These are phyloP conservation scores for Apotomis betuletana DNA, from an alignment of 2,888 invertebrate genomes.

Conservation along the genomic window DNA sequence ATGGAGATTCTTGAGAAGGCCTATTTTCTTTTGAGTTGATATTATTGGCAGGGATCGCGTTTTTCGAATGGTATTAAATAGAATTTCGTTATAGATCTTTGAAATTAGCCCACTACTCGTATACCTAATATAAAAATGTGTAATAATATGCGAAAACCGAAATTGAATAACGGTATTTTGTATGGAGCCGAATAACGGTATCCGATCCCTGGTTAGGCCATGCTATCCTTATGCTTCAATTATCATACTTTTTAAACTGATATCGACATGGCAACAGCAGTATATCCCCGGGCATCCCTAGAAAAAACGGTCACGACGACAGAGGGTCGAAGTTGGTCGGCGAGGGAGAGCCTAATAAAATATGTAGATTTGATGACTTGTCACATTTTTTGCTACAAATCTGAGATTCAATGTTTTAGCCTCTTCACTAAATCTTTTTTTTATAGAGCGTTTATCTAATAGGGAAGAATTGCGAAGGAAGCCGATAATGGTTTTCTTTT, in stretches of 20 bases:
- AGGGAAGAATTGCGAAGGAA: constrained; percentile 11
- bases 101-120: no score
- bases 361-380: constrained; percentile 84
- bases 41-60: no score
- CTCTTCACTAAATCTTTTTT: constrained; percentile 59
- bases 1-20: no score
- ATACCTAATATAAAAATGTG: no score
- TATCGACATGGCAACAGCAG: constrained; percentile 58
- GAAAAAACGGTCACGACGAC: constrained; percentile 63
- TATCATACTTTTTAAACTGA: constrained; percentile 1
- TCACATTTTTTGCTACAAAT: constrained; percentile 83
- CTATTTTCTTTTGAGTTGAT: no score
- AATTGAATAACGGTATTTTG: no score
- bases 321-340: constrained; percentile 76
- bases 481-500: background rate
- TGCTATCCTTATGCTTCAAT: no score
- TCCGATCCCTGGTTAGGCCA: no score
- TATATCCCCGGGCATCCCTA: constrained; percentile 59
- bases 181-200: no score
- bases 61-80: no score
- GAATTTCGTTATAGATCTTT: no score
- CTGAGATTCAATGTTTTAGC: constrained; percentile 80
- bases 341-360: constrained; percentile 80
- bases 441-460: constrained; percentile 58
- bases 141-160: no score